Percentiles rank a stretch among this genome's conserved stretches.
Conservation (phyloP, 1,140 invertebrate species). For the Mylabris phalerata region DNA sequence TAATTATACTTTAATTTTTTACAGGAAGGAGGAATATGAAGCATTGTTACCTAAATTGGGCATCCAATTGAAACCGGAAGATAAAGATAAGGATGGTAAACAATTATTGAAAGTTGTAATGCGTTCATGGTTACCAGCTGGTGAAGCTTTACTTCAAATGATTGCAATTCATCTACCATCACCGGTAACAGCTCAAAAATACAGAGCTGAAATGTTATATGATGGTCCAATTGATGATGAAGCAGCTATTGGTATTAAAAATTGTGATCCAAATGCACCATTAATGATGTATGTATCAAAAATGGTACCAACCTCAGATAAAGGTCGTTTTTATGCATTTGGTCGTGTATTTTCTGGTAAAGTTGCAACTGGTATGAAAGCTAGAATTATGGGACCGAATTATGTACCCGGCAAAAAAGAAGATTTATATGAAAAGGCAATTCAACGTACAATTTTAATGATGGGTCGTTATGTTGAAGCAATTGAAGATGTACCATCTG, state of each 20-base stretch:
- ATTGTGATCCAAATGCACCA: slow-evolving; percentile 91
- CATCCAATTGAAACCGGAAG: slow-evolving; percentile 88
- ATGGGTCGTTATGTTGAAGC: slow-evolving; percentile 99
- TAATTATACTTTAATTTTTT: slow-evolving; percentile 24
- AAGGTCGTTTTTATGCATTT: slow-evolving; percentile 99
- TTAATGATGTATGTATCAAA: slow-evolving; percentile 99
- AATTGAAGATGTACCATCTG: slow-evolving; percentile 98
- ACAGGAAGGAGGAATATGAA: slow-evolving; percentile 86
- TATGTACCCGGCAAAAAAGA: slow-evolving; percentile 97
- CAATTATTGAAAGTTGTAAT: slow-evolving; percentile 91
- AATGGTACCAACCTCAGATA: slow-evolving; percentile 99
- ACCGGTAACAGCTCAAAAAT: slow-evolving; percentile 97
- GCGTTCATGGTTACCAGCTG: slow-evolving; percentile 98
- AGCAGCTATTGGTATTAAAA: slow-evolving; percentile 80
- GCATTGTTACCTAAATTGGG: slow-evolving; percentile 81
- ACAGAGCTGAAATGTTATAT: slow-evolving; percentile 98
- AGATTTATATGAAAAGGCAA: slow-evolving; percentile 97
- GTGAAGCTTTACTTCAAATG: slow-evolving; percentile 99
- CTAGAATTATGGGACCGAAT: slow-evolving; percentile 98
- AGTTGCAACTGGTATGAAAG: slow-evolving; percentile 90
- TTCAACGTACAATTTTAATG: slow-evolving; percentile 99
- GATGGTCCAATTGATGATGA: slow-evolving; percentile 97
- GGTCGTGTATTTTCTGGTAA: slow-evolving; percentile 99
- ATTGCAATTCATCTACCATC: slow-evolving; percentile 99
- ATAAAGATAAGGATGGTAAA: slow-evolving; percentile 94